Percentiles rank a stretch among this genome's conserved stretches.
These are phyloP conservation scores for Acleris sparsana DNA, from an alignment of 2,888 invertebrate species.

Conservation along the genomic window DNA sequence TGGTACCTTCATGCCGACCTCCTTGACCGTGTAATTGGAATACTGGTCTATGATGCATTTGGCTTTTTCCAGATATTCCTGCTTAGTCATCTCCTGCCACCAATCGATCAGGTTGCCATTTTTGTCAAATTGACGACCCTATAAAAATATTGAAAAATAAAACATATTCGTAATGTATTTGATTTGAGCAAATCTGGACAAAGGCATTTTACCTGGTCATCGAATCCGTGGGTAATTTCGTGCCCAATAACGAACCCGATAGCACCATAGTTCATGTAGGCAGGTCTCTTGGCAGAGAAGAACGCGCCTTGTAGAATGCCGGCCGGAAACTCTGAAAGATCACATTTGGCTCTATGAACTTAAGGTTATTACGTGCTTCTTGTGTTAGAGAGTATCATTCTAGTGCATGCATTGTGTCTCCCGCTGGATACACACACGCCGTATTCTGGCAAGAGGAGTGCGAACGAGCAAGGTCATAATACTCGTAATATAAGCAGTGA, in stretches of 20 bases:
- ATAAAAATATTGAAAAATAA: constrained; percentile 37
- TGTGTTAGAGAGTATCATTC: too few species aligned
- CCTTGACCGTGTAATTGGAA: constrained; percentile 92
- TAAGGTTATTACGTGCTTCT: background rate
- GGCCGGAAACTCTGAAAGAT: constrained; percentile 92
- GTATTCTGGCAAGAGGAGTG: too few species aligned
- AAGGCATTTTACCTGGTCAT: constrained; percentile 85
- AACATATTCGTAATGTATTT: background rate
- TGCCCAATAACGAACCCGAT: constrained; percentile 96
- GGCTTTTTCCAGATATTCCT: constrained; percentile 91
- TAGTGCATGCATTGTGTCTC: too few species aligned
- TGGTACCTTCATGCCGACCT: constrained; percentile 88
- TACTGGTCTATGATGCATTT: constrained; percentile 97
- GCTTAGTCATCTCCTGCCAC: constrained; percentile 94
- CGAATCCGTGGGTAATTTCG: constrained; percentile 96
- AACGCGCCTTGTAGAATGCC: constrained; percentile 96
- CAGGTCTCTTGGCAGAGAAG: constrained; percentile 93
- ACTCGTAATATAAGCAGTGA: too few species aligned
- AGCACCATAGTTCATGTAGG: constrained; percentile 96
- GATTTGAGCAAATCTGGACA: background rate
- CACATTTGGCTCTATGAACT: constrained; percentile 26
- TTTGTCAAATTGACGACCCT: constrained; percentile 95
- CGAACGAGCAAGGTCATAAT: too few species aligned
- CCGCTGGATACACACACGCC: too few species aligned
- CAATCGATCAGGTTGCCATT: constrained; percentile 96